Percentiles rank a stretch among this genome's conserved stretches.
Evolutionary conservation across 2,113 vertebrate genomes (phyloP).

Genomic region (Isurus oxyrinchus): DNA sequence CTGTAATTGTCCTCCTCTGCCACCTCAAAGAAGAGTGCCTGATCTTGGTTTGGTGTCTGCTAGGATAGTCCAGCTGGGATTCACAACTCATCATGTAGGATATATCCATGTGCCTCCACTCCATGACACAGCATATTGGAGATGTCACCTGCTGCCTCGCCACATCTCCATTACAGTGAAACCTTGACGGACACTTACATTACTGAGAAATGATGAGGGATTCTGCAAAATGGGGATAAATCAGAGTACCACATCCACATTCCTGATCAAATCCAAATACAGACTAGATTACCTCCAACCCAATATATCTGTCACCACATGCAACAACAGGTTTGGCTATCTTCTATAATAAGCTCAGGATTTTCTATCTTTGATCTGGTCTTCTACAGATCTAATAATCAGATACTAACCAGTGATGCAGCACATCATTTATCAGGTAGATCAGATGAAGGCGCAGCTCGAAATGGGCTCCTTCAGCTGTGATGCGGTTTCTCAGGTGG

Average conservation of each 20-base stretch:
- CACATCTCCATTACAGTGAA: neutral
- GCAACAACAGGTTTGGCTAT: neutral
- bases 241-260: neutral
- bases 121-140: neutral
- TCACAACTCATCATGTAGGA: neutral
- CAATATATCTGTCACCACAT: neutral
- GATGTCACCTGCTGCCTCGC: neutral
- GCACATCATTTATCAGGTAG: conserved; percentile 90
- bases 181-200: neutral
- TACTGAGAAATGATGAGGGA: neutral
- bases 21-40: neutral
- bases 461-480: conserved; percentile 75
- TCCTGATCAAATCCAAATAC: neutral
- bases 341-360: neutral
- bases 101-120: neutral
- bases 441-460: conserved; percentile 92
- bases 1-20: neutral
- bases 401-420: conserved; percentile 84
- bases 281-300: neutral
- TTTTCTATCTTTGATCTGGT: neutral
- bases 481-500: conserved; percentile 90
- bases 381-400: neutral
- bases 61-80: neutral
- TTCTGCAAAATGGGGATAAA: neutral
- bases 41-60: neutral